Conservation (phyloP, 2,113 vertebrate species). For the Sisor rabdophorus region DNA sequence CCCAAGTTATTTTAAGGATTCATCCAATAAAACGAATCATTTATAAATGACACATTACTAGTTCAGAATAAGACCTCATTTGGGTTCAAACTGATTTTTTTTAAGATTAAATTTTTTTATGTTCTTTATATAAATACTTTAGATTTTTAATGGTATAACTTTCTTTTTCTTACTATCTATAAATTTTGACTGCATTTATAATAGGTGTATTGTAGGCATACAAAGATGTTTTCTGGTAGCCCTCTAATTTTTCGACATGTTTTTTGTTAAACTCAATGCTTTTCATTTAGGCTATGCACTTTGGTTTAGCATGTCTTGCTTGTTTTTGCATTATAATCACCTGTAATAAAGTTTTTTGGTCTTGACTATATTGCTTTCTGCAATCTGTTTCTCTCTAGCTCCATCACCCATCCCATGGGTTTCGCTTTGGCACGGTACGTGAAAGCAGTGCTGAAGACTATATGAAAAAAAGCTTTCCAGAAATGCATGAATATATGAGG, state of each 20-base stretch:
- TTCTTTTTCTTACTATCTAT: neutral
- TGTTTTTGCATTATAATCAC: neutral
- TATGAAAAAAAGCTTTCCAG: constrained; percentile 89
- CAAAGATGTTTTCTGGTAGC: neutral
- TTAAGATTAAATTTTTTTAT: too few species aligned
- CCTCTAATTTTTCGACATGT: neutral
- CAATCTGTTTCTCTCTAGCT: constrained; percentile 65
- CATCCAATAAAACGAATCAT: too few species aligned
- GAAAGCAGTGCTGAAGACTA: constrained; percentile 92
- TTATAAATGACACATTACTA: too few species aligned
- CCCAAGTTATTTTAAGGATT: too few species aligned
- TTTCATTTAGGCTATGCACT: neutral
- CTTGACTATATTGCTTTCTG: neutral
- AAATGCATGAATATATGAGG: constrained; percentile 84
- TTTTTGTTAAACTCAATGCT: neutral
- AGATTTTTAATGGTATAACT: too few species aligned
- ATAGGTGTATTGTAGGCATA: too few species aligned
- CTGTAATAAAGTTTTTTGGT: neutral
- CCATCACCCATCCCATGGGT: constrained; percentile 83
- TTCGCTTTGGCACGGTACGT: constrained; percentile 85
- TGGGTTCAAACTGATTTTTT: too few species aligned
- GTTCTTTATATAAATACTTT: too few species aligned
- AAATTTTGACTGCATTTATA: neutral
- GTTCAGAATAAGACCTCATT: too few species aligned
- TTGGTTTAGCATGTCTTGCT: neutral